Percentiles rank a stretch among this genome's conserved stretches.
Conservation (phyloP, 2,888 invertebrate species). For the Exephanes ischioxanthus region DNA sequence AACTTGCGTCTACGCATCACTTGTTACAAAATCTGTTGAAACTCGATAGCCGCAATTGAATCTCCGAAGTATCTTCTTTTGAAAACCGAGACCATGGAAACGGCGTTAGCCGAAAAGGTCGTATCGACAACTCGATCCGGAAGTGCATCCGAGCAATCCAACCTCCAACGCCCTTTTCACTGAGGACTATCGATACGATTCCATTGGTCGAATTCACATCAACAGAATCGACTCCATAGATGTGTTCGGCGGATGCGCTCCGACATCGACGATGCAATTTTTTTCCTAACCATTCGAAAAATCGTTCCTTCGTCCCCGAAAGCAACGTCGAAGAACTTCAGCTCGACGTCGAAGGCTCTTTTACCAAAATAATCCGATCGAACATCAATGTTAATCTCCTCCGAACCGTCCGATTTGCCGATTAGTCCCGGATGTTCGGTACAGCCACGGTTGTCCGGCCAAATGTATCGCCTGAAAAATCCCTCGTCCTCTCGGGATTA, state of each 20-base stretch:
- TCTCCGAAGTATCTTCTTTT: background rate
- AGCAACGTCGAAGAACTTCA: background rate
- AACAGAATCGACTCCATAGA: background rate
- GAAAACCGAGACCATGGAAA: background rate
- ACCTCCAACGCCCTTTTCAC: background rate
- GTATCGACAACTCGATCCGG: background rate
- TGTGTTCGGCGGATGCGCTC: background rate
- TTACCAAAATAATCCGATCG: background rate
- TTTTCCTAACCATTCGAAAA: no score
- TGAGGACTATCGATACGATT: background rate
- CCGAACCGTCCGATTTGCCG: background rate
- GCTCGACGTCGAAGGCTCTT: background rate
- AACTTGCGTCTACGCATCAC: background rate
- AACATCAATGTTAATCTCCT: background rate
- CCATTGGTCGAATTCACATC: background rate
- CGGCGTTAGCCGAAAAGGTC: background rate
- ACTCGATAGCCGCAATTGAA: background rate
- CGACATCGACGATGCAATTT: background rate
- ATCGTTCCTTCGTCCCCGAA: background rate
- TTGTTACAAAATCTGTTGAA: background rate
- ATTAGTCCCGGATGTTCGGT: background rate
- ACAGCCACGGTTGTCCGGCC: background rate
- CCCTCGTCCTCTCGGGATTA: conserved; percentile 4
- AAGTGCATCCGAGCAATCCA: background rate
- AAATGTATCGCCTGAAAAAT: background rate